phyloP scores from a whole-genome alignment of 35 echinoderm and acorn worm species.

The Apostichopus parvimensis region DNA sequence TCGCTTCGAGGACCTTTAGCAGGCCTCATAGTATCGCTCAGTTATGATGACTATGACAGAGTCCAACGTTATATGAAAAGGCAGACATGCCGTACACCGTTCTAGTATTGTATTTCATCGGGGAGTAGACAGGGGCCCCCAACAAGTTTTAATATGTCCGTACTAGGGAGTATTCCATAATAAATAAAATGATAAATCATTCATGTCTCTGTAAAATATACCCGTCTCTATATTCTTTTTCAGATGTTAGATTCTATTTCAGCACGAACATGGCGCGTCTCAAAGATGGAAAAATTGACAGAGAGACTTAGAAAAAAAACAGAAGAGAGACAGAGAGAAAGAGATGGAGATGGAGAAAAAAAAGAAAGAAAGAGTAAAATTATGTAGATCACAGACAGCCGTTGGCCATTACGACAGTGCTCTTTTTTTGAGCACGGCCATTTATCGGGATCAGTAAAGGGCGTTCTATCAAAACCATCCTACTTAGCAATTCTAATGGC shows the following conservation, averaged over 20 bases:
- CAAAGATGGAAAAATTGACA: constrained; percentile 43
- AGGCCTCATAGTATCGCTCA: constrained; percentile 39
- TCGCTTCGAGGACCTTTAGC: constrained; percentile 17
- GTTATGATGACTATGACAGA: constrained; percentile 48
- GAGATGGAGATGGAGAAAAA: not conserved
- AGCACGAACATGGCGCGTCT: constrained; percentile 44
- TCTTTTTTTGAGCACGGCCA: constrained; percentile 22
- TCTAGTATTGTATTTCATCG: constrained; percentile 42
- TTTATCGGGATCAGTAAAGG: constrained; percentile 35
- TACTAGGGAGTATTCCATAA: constrained; percentile 55
- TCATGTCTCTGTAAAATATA: constrained; percentile 58
- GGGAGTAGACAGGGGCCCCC: constrained; percentile 38
- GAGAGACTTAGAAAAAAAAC: not conserved
- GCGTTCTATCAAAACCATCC: not conserved
- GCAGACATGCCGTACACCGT: constrained; percentile 24
- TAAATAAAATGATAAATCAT: constrained; percentile 63
- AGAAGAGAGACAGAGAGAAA: not conserved
- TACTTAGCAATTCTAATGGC: constrained; percentile 40
- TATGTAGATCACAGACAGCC: constrained; percentile 43
- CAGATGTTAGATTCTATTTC: constrained; percentile 9
- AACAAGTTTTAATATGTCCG: constrained; percentile 60
- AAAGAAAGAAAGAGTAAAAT: not conserved
- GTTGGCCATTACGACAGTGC: constrained; percentile 19
- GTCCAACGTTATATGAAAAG: constrained; percentile 36
- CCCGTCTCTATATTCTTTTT: constrained; percentile 46